These are phyloP conservation scores for Psephotus haematonotus DNA, from an alignment of 2,113 vertebrate species.

Conservation along the genomic window DNA sequence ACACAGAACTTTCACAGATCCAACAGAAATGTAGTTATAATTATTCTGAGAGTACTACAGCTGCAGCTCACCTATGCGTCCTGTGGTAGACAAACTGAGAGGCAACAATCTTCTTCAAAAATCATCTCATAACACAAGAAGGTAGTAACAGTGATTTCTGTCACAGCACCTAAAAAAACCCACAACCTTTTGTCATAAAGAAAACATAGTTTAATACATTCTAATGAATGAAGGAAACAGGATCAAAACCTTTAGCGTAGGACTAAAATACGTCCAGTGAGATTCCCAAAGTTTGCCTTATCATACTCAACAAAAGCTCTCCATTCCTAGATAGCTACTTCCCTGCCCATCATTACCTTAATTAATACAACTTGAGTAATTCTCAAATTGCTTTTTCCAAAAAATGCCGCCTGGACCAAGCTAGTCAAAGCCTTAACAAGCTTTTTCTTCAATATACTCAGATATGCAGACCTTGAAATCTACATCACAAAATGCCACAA, in stretches of 20 bases:
- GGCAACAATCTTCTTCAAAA: not conserved
- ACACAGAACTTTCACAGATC: not conserved
- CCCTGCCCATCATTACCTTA: not conserved
- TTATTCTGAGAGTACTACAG: not conserved
- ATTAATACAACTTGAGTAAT: not conserved
- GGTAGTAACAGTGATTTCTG: not conserved
- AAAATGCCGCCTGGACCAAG: not conserved
- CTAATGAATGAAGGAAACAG: not conserved
- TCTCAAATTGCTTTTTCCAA: not conserved
- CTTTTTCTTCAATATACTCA: not conserved
- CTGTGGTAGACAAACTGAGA: not conserved
- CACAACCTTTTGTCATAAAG: not conserved
- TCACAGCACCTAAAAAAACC: not conserved
- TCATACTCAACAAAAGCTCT: not conserved
- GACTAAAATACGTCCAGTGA: not conserved
- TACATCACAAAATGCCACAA: not conserved
- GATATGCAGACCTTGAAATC: not conserved
- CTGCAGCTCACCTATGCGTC: not conserved
- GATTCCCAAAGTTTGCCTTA: not conserved
- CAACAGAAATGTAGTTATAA: not conserved
- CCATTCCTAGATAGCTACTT: not conserved
- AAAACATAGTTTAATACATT: not conserved
- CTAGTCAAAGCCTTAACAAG: not conserved
- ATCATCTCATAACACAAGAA: not conserved
- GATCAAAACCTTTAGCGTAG: not conserved